A percentile compares a stretch with the other conserved stretches of the same genome.
Evolutionary conservation across 2,113 vertebrate species (phyloP).

Genomic region (Hyperopisus bebe): DNA sequence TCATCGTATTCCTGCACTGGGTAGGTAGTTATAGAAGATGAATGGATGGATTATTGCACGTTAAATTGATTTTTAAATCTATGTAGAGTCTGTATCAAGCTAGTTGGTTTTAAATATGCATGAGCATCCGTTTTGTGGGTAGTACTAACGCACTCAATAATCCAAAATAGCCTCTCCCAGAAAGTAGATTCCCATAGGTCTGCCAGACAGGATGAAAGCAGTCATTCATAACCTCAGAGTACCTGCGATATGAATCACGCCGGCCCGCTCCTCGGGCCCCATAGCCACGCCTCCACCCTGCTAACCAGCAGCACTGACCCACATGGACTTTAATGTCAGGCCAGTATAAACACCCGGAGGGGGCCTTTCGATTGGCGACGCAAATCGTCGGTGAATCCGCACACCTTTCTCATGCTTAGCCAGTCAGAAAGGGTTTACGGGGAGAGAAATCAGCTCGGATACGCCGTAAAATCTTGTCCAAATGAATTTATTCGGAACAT

Average conservation of each 20-base stretch:
- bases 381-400: not conserved
- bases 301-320: not conserved
- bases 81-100: not conserved
- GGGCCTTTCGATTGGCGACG: not conserved
- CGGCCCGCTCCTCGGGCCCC: not conserved
- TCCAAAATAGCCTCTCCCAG: not conserved
- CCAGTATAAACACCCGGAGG: not conserved
- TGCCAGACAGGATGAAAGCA: not conserved
- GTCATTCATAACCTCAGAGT: not conserved
- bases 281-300: not conserved
- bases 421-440: not conserved
- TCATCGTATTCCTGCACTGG: not conserved
- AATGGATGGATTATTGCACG: not conserved
- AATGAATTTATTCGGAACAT: not conserved
- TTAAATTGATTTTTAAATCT: not conserved
- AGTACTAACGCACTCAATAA: not conserved
- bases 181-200: not conserved
- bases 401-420: not conserved
- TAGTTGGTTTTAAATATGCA: not conserved
- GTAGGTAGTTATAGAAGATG: not conserved
- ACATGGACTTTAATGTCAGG: not conserved
- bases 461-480: not conserved
- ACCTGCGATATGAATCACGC: not conserved
- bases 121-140: not conserved
- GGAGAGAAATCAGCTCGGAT: not conserved